Conservation (phyloP, 2,797 vertebrate genomes). For the Ambastaia sidthimunki region DNA sequence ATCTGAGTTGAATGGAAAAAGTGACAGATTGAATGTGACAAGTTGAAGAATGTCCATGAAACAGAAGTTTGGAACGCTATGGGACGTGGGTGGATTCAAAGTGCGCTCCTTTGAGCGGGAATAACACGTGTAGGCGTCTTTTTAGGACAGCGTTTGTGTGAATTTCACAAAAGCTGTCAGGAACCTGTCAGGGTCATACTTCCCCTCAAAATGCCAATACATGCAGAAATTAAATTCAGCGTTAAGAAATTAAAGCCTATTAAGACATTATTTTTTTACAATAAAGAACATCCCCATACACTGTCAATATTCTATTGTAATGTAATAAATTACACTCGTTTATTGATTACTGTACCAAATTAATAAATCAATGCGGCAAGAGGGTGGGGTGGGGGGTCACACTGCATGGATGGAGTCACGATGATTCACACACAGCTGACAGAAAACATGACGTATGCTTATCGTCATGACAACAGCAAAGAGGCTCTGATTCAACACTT, state of each 20-base stretch:
- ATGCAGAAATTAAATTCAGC: background rate
- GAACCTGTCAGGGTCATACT: background rate
- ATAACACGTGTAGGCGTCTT: constrained; percentile 19
- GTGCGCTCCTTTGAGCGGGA: constrained; percentile 55
- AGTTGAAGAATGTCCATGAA: constrained; percentile 81
- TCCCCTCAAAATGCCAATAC: background rate
- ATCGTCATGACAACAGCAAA: too few relatives aligned
- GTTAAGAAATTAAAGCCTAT: background rate
- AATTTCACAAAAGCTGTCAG: constrained; percentile 8
- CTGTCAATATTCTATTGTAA: background rate
- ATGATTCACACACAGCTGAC: too few relatives aligned
- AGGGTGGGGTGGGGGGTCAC: too few relatives aligned
- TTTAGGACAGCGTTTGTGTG: background rate
- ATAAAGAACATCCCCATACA: background rate
- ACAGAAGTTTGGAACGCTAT: constrained; percentile 65
- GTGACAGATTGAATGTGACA: constrained; percentile 80
- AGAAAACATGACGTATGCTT: too few relatives aligned
- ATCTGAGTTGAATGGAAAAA: constrained; percentile 66
- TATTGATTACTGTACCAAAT: background rate
- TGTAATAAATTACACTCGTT: background rate
- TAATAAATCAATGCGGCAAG: background rate
- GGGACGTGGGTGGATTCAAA: constrained; percentile 64
- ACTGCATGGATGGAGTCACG: too few relatives aligned
- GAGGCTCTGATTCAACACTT: too few relatives aligned
- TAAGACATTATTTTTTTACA: too few relatives aligned